Percentiles rank a stretch among this genome's conserved stretches.
Conservation (phyloP, 2,113 vertebrate species). For the Chauna torquata region DNA sequence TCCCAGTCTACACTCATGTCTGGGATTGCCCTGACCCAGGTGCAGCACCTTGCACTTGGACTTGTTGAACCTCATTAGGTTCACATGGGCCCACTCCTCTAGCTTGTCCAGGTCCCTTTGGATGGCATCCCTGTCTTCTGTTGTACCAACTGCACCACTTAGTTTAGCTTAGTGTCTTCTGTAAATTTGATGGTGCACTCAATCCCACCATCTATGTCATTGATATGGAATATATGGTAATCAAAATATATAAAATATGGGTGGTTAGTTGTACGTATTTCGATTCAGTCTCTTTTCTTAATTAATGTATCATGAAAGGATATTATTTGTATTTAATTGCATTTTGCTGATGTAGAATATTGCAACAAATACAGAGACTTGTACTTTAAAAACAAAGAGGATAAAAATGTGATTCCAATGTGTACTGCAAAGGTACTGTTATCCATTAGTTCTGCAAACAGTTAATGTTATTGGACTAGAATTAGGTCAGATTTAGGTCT, state of each 20-base stretch:
- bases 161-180: no score
- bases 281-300: not conserved
- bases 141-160: no score
- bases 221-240: not conserved
- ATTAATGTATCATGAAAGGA: not conserved
- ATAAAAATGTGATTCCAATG: not conserved
- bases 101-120: no score
- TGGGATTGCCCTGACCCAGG: no score
- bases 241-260: not conserved
- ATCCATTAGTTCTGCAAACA: not conserved
- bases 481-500: not conserved
- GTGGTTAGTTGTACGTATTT: not conserved
- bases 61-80: no score
- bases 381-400: not conserved
- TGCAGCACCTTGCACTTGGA: no score
- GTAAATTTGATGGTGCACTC: no score
- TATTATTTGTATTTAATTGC: not conserved
- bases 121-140: no score
- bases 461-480: not conserved
- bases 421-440: not conserved
- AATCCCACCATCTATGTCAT: no score
- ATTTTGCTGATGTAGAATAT: not conserved
- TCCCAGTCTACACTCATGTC: no score
- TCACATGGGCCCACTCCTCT: no score
- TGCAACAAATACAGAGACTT: not conserved